Evolutionary conservation across 2,888 invertebrate genomes (phyloP).

Genomic region (Spodoptera picta): DNA sequence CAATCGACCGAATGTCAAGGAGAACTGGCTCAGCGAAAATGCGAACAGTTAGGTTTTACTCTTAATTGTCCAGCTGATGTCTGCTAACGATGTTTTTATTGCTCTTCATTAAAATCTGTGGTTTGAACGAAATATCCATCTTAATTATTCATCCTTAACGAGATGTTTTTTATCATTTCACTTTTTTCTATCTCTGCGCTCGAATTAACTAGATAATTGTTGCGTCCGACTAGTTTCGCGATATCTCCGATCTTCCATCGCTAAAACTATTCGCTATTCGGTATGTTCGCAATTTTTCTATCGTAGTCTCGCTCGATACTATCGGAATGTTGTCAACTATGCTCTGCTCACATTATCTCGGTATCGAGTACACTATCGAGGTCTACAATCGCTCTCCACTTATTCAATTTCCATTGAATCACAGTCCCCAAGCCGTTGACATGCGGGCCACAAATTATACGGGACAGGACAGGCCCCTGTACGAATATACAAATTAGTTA

Average conservation of each 20-base stretch:
- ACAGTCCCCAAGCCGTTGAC: constrained; percentile 53
- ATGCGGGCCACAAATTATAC: constrained; percentile 69
- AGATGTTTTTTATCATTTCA: constrained; percentile 9
- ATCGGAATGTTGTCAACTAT: constrained; percentile 51
- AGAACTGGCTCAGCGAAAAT: constrained; percentile 45
- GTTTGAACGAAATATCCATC: constrained; percentile 27
- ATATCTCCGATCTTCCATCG: constrained; percentile 20
- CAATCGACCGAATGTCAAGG: constrained; percentile 56
- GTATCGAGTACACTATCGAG: constrained; percentile 51
- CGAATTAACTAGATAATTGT: constrained; percentile 19
- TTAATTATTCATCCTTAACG: constrained; percentile 37
- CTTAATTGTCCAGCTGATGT: constrained; percentile 28
- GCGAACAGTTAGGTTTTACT: constrained; percentile 31
- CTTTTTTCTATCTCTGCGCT: constrained; percentile 12
- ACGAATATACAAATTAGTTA: constrained; percentile 73
- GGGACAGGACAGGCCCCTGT: constrained; percentile 58
- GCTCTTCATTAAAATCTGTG: constrained; percentile 25
- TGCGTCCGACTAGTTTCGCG: constrained; percentile 7
- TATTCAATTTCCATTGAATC: constrained; percentile 61
- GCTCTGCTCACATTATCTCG: constrained; percentile 46
- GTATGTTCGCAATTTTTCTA: constrained; percentile 42
- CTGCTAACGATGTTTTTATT: constrained; percentile 40
- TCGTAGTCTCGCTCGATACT: constrained; percentile 33
- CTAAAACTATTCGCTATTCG: constrained; percentile 25
- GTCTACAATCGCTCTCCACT: constrained; percentile 56